Conservation (phyloP, 2,113 vertebrate genomes). For the Genyomyrus donnyi region DNA sequence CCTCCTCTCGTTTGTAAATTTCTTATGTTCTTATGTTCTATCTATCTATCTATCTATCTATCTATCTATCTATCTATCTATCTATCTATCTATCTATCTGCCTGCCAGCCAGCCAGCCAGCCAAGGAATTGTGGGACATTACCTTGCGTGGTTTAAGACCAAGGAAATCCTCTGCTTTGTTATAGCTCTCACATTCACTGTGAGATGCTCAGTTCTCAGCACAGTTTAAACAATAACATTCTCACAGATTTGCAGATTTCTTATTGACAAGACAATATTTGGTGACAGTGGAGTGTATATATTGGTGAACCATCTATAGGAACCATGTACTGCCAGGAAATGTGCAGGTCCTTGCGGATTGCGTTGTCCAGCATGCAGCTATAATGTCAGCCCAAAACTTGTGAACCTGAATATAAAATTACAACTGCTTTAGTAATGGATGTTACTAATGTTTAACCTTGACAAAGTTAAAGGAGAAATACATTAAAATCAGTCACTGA, state of each 20-base stretch:
- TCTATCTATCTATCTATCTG: too few species aligned
- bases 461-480: not conserved
- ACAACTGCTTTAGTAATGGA: not conserved
- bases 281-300: not conserved
- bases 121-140: not conserved
- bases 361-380: not conserved
- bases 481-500: conserved; percentile 6
- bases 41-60: too few species aligned
- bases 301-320: not conserved
- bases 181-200: not conserved
- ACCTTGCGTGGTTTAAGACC: not conserved
- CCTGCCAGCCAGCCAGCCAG: not conserved
- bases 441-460: not conserved
- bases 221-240: not conserved
- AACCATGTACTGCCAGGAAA: not conserved
- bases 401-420: not conserved
- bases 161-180: not conserved
- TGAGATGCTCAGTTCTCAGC: not conserved
- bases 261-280: not conserved
- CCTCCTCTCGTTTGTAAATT: too few species aligned
- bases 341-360: not conserved
- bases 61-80: too few species aligned
- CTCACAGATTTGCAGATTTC: not conserved
- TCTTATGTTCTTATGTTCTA: too few species aligned
- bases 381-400: not conserved